Conservation (phyloP, 2,888 invertebrate species). For the Electrophaes corylata region DNA sequence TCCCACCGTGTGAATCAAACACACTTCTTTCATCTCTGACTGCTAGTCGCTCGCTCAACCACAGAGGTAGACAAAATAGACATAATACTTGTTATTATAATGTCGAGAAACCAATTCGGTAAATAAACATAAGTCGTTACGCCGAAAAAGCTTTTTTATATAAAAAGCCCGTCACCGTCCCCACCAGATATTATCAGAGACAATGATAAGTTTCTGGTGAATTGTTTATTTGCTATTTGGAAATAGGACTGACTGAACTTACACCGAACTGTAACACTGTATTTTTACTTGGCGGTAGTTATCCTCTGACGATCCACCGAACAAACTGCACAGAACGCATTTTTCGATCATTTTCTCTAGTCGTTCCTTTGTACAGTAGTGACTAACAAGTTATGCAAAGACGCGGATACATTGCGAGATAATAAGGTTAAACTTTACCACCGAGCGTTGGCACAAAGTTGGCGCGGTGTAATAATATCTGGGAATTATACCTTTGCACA, state of each 20-base stretch:
- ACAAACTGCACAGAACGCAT: too few relatives aligned
- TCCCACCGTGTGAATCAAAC: too few relatives aligned
- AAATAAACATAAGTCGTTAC: slow-evolving; percentile 22
- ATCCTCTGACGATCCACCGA: too few relatives aligned
- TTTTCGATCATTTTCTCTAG: too few relatives aligned
- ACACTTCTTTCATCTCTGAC: background rate
- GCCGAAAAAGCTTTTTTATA: slow-evolving; percentile 21
- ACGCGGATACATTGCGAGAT: too few relatives aligned
- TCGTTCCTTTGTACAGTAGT: too few relatives aligned
- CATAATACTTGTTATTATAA: slow-evolving; percentile 5
- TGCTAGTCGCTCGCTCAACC: background rate
- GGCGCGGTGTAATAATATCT: too few relatives aligned
- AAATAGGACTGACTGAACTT: slow-evolving; percentile 43
- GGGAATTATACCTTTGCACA: too few relatives aligned
- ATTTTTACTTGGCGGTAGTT: too few relatives aligned
- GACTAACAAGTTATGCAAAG: too few relatives aligned
- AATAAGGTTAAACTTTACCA: too few relatives aligned
- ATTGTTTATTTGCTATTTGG: slow-evolving; percentile 65
- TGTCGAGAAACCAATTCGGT: slow-evolving; percentile 9
- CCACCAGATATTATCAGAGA: slow-evolving; percentile 65
- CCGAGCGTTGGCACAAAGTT: too few relatives aligned
- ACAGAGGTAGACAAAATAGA: background rate
- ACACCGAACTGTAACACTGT: slow-evolving; percentile 47
- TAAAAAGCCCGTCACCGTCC: slow-evolving; percentile 47
- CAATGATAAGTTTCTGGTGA: slow-evolving; percentile 67